Evolutionary conservation across 2,888 invertebrate genomes (phyloP).

Genomic region (Tanaodytes sp.): DNA sequence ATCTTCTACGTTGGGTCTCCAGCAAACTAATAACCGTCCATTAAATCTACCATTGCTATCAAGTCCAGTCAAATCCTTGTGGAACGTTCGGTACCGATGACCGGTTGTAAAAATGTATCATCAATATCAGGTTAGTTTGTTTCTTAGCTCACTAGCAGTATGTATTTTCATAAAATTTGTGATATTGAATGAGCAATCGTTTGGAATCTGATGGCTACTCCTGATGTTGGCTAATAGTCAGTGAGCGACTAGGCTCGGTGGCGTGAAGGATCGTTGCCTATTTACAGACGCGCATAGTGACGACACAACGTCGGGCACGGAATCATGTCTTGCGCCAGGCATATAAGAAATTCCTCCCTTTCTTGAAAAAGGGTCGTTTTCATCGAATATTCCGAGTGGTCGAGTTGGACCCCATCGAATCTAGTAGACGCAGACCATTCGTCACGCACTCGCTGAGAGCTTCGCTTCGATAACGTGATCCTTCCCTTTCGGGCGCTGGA

Average conservation of each 20-base stretch:
- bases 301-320: conserved; percentile 43
- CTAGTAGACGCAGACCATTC: conserved; percentile 70
- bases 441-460: conserved; percentile 72
- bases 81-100: no score
- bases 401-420: conserved; percentile 62
- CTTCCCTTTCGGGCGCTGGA: conserved; percentile 51
- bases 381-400: conserved; percentile 63
- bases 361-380: conserved; percentile 59
- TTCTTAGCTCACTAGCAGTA: no score
- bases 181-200: no score
- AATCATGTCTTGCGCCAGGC: conserved; percentile 28
- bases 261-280: conserved; percentile 41
- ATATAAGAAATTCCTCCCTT: conserved; percentile 51
- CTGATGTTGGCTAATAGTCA: no score
- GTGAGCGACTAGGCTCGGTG: conserved; percentile 15
- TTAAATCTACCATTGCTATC: no score
- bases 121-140: no score
- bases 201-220: no score
- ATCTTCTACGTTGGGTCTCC: conserved; percentile 54
- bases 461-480: conserved; percentile 68
- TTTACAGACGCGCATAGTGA: conserved; percentile 48
- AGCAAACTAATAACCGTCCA: conserved; percentile 47
- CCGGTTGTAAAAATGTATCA: no score
- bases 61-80: no score
- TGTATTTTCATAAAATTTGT: no score